Conservation (phyloP, 1,140 invertebrate species). For the Pogonomyrmex californicus region DNA sequence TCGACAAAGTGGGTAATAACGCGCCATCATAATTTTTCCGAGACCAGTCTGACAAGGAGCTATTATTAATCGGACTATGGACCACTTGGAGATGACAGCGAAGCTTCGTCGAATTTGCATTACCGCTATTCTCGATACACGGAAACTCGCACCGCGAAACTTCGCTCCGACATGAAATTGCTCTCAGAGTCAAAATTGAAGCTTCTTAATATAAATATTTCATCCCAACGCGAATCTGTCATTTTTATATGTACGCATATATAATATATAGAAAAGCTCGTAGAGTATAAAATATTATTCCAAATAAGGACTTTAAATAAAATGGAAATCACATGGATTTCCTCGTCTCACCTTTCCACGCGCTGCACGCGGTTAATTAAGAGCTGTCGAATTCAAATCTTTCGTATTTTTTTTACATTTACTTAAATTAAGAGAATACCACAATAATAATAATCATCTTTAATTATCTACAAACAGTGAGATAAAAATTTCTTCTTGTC, state of each 20-base stretch:
- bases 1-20: slow-evolving; percentile 22
- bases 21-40: background rate
- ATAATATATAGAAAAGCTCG: background rate
- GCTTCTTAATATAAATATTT: slow-evolving; percentile 43
- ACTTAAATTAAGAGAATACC: background rate
- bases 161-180: slow-evolving; percentile 51
- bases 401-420: background rate
- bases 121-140: slow-evolving; percentile 25
- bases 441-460: background rate
- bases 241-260: background rate
- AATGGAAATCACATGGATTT: background rate
- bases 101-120: slow-evolving; percentile 42
- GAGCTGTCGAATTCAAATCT: background rate
- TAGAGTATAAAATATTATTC: background rate
- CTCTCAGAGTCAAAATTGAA: slow-evolving; percentile 31
- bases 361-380: background rate
- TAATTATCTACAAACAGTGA: background rate
- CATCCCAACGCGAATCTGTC: background rate
- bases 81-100: slow-evolving; percentile 27
- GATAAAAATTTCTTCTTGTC: background rate
- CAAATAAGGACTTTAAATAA: background rate
- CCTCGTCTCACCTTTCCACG: background rate
- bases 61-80: slow-evolving; percentile 48
- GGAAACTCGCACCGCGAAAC: slow-evolving; percentile 29
- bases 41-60: background rate